phyloP scores from a whole-genome alignment of 2,888 invertebrate genomes.

The Polydrusus tereticollis region DNA sequence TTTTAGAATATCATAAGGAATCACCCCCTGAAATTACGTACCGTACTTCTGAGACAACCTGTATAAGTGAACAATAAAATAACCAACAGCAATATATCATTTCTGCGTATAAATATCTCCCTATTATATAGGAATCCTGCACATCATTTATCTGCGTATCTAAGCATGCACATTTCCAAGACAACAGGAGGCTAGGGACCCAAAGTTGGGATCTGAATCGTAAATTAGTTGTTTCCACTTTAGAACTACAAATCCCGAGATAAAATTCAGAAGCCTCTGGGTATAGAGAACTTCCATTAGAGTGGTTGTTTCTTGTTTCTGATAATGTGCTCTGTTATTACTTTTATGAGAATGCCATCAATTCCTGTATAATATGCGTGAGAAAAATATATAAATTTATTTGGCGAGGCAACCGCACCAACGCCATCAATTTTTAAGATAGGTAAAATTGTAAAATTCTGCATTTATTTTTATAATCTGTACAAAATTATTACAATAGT shows the following conservation, averaged over 20 bases:
- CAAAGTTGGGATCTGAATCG: conserved; percentile 17
- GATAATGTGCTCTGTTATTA: neutral
- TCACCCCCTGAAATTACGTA: too few relatives aligned
- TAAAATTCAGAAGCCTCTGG: conserved; percentile 57
- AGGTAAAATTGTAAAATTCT: too few relatives aligned
- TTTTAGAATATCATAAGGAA: too few relatives aligned
- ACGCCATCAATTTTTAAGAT: too few relatives aligned
- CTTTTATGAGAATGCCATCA: neutral
- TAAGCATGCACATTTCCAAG: conserved; percentile 4
- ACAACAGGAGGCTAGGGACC: conserved; percentile 1
- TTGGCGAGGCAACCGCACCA: too few relatives aligned
- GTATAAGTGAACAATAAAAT: too few relatives aligned
- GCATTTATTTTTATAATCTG: too few relatives aligned
- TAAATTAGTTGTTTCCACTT: conserved; percentile 19
- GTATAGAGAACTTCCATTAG: conserved; percentile 44
- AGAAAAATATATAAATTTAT: too few relatives aligned
- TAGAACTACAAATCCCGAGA: conserved; percentile 45
- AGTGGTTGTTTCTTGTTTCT: neutral
- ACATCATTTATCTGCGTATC: neutral
- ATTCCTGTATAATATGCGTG: neutral
- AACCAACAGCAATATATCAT: neutral
- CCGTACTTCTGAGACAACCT: too few relatives aligned
- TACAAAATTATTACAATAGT: too few relatives aligned
- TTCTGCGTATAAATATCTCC: neutral
- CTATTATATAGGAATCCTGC: neutral